Evolutionary conservation across 1,140 invertebrate genomes (phyloP).

Genomic region (Zophobas morio): DNA sequence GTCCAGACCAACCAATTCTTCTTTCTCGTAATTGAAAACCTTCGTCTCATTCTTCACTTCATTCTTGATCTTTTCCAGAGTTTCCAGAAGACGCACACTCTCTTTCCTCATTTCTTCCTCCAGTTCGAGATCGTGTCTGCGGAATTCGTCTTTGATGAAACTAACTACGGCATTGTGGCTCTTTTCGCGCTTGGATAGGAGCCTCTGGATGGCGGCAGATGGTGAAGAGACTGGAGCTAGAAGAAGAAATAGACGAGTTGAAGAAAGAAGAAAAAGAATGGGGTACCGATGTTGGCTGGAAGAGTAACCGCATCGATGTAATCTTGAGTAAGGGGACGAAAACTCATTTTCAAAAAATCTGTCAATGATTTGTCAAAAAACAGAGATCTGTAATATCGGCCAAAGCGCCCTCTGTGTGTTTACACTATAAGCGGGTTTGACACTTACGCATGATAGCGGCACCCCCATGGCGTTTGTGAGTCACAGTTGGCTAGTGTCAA

Average conservation of each 20-base stretch:
- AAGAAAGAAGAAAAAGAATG: background rate
- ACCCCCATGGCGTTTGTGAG: background rate
- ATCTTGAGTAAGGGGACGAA: constrained; percentile 7
- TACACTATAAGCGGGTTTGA: too few relatives aligned
- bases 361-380: too few relatives aligned
- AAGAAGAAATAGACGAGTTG: background rate
- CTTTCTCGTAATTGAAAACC: background rate
- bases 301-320: background rate
- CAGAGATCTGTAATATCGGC: too few relatives aligned
- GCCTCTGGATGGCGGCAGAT: constrained; percentile 1
- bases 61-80: background rate
- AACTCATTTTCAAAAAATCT: background rate
- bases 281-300: constrained; percentile 11
- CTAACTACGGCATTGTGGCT: background rate
- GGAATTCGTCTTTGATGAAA: background rate
- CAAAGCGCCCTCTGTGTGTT: too few relatives aligned
- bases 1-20: background rate
- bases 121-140: background rate
- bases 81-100: background rate
- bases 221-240: background rate
- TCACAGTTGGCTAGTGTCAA: constrained; percentile 21
- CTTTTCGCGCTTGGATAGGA: background rate
- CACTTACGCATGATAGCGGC: too few relatives aligned
- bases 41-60: background rate
- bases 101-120: constrained; percentile 5